Base-by-base conservation (phyloP, 2,797 vertebrate genomes). In the Cetoscarus ocellatus region DNA sequence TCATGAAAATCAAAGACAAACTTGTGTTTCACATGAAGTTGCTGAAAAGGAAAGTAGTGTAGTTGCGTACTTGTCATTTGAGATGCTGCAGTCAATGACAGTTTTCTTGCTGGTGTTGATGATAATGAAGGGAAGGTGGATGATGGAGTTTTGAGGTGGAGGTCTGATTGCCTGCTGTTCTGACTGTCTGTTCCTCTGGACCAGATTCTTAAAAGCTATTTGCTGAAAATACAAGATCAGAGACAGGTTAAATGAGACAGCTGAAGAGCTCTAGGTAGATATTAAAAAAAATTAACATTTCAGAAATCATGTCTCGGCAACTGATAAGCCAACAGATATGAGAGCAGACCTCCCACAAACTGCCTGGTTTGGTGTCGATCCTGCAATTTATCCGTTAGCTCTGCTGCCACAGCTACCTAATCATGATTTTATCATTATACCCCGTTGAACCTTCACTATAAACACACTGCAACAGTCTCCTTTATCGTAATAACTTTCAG, bases 61-160 rank as follows among this genome's bases (percentile, higher is more conserved):
- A 13, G 8, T 61, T 18, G 91, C 96, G 39, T 92, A 99, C 98
- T 99, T 99, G 95, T 99, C 98, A 39, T 97, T 99, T 70, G 98
- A 99, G 94, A 99, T 99, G 93, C 98, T 99, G 94, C 98, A 99
- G 95, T 99, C 98, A 8, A 99, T 99, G 91, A 99, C 97, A 0
- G 98, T 99, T 92, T 98, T 99, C 95, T 98, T 99, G 97, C 98
- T 99, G 96, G 98, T 99, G 95, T 98, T 99, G 84, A 99, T 97
- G 38, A 99, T 98, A 74, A 99, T 99, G 88, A 99, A 99, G 59
- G 98, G 98, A 71, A 99, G 93, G 85, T 98, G 98, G 92, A 99
- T 99, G 91, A 98, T 97, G 9, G 98, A 98, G 93, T 98, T 99
- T 76, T 97, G 96, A 15, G 97, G 95, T 7, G 97, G 98, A 0